Conservation (phyloP, 2,113 vertebrate species). For the Machaerirhynchus nigripectus region DNA sequence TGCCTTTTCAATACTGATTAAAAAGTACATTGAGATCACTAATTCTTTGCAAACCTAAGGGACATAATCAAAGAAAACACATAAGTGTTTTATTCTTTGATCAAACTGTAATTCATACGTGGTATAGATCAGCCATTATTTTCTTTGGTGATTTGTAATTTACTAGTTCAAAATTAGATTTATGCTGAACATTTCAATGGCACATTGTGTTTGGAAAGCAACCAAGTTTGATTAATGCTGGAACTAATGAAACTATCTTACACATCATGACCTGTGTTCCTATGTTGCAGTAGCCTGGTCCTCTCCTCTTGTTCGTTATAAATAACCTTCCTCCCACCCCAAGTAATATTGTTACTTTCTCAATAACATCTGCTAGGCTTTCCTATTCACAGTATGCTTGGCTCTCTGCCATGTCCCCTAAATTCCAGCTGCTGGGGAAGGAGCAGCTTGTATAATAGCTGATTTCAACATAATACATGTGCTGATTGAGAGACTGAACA, state of each 20-base stretch:
- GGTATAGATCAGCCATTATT: neutral
- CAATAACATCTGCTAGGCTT: conserved; percentile 23
- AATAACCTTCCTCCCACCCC: neutral
- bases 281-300: neutral
- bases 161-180: neutral
- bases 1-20: neutral
- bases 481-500: conserved; percentile 22
- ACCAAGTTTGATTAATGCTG: neutral
- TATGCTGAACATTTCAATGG: neutral
- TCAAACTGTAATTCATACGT: neutral
- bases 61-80: neutral
- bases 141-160: neutral
- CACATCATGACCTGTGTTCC: neutral
- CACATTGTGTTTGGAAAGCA: neutral
- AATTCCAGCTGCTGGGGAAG: conserved; percentile 49
- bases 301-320: neutral
- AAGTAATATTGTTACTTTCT: conserved; percentile 14
- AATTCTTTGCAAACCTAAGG: neutral
- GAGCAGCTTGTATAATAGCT: conserved; percentile 16
- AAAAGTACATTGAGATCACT: neutral
- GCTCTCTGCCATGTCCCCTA: conserved; percentile 35
- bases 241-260: neutral
- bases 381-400: conserved; percentile 12
- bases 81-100: neutral
- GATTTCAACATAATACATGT: conserved; percentile 41